Evolutionary conservation across 2,888 invertebrate species (phyloP).

Genomic region (Beris morrisii): DNA sequence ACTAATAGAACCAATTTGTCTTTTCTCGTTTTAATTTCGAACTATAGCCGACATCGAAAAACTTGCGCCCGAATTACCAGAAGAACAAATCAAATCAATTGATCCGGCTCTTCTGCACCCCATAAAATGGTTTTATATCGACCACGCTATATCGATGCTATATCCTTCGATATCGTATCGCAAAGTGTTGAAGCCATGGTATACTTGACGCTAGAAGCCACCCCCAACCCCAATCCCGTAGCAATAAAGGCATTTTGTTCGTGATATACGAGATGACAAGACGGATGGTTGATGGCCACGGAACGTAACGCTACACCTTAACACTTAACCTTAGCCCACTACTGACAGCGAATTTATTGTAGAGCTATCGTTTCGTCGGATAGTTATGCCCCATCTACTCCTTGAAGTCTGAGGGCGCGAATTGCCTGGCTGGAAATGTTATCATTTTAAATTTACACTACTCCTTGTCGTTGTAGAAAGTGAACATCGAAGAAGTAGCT

Average conservation of each 20-base stretch:
- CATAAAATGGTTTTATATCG: conserved; percentile 5
- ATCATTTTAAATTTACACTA: background rate
- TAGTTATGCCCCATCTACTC: background rate
- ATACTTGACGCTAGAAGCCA: conserved; percentile 4
- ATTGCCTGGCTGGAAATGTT: background rate
- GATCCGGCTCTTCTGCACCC: conserved; percentile 2
- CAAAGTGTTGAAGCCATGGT: background rate
- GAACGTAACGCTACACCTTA: conserved; percentile 23
- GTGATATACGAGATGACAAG: conserved; percentile 30
- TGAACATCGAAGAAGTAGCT: background rate
- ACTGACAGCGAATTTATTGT: conserved; percentile 20
- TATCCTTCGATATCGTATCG: background rate
- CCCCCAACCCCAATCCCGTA: background rate
- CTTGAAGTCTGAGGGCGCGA: background rate
- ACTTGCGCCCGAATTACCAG: background rate
- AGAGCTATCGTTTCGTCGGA: too few relatives aligned
- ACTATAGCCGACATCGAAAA: background rate
- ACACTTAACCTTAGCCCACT: conserved; percentile 22
- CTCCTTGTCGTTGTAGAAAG: background rate
- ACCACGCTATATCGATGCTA: background rate
- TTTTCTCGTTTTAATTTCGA: conserved; percentile 23
- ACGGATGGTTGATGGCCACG: conserved; percentile 26
- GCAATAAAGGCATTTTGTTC: conserved; percentile 27
- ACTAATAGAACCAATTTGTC: conserved; percentile 19
- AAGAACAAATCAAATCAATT: conserved; percentile 26